Evolutionary conservation across 2,888 invertebrate species (phyloP).

Genomic region (Eupithecia insigniata): DNA sequence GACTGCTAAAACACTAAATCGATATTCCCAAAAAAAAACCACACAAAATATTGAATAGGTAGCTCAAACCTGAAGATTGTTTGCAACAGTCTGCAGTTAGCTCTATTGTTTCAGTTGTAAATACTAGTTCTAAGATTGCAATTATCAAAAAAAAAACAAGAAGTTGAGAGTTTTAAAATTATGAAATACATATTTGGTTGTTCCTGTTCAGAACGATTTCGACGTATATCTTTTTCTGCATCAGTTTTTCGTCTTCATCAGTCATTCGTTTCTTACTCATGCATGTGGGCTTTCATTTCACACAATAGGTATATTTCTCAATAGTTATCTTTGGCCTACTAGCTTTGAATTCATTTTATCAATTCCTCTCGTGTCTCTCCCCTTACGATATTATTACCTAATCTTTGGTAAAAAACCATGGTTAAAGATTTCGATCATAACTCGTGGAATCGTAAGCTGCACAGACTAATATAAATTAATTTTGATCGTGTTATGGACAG

Average conservation of each 20-base stretch:
- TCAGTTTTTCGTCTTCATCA: background rate
- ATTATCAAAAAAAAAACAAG: too few relatives aligned
- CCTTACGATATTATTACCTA: background rate
- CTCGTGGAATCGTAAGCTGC: background rate
- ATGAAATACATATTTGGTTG: too few relatives aligned
- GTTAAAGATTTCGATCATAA: background rate
- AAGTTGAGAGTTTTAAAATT: too few relatives aligned
- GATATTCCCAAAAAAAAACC: too few relatives aligned
- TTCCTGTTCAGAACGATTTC: background rate
- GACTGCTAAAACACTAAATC: too few relatives aligned
- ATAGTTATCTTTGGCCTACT: background rate
- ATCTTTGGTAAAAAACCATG: background rate
- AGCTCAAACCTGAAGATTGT: too few relatives aligned
- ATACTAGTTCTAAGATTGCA: too few relatives aligned
- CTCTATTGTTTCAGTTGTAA: too few relatives aligned
- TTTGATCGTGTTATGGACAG: slow-evolving; percentile 23
- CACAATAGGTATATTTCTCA: background rate
- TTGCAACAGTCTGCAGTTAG: too few relatives aligned
- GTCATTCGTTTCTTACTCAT: background rate
- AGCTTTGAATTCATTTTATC: background rate
- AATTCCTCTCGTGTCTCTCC: background rate
- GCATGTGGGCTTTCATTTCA: background rate
- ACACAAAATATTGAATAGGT: too few relatives aligned
- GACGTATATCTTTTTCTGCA: background rate
- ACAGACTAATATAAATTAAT: slow-evolving; percentile 6